Percentiles rank a stretch among this genome's conserved stretches.
phyloP scores from a whole-genome alignment of 2,113 vertebrate genomes.

The Myiopsitta monachus region DNA sequence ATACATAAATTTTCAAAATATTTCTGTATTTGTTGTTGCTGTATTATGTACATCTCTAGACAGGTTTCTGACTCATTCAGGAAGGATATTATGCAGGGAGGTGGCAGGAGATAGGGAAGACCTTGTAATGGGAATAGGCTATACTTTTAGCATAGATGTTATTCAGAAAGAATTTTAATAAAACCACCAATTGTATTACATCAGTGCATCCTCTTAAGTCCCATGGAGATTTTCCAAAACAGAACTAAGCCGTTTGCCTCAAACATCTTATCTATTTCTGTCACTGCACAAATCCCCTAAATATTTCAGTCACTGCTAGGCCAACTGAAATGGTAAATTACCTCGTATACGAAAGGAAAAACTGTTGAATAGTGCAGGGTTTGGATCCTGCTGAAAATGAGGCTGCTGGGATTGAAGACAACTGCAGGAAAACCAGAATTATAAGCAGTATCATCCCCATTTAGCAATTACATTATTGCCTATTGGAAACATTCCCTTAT shows the following conservation, averaged over 20 bases:
- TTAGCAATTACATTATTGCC: not conserved
- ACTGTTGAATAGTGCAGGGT: not conserved
- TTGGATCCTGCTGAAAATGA: conserved; percentile 14
- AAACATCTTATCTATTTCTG: conserved; percentile 66
- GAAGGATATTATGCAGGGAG: not conserved
- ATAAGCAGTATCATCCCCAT: not conserved
- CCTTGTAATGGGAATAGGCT: not conserved
- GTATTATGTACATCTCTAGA: not conserved
- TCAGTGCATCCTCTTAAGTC: conserved; percentile 57
- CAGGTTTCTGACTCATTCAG: not conserved
- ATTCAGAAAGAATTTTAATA: conserved; percentile 66
- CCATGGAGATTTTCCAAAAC: conserved; percentile 73
- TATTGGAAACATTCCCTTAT: conserved; percentile 10
- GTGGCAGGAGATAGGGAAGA: not conserved
- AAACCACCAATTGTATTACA: conserved; percentile 63
- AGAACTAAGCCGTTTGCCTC: conserved; percentile 51
- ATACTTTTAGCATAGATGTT: conserved; percentile 33
- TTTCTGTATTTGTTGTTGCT: not conserved
- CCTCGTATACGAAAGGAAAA: conserved; percentile 8
- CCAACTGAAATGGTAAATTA: conserved; percentile 57
- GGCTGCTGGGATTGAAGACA: conserved; percentile 25
- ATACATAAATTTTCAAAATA: not conserved
- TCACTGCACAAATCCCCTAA: conserved; percentile 59
- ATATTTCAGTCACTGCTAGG: conserved; percentile 50
- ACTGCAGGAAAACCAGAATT: conserved; percentile 43